Base-by-base conservation (phyloP, 37 sponge, comb jelly and placozoan genomes). In the Oopsacas minuta region DNA sequence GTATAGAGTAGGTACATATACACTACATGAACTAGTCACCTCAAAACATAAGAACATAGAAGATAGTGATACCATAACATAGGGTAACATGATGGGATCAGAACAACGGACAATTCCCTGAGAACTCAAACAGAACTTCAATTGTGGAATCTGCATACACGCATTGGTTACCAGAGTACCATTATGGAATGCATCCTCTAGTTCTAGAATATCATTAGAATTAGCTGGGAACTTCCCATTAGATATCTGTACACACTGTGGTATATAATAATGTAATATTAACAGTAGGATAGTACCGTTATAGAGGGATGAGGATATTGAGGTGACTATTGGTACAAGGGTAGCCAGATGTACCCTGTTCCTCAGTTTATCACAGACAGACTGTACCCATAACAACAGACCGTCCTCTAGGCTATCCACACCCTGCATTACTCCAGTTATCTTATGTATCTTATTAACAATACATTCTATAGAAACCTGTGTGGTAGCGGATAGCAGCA, bases 121-220 rank as follows among this genome's bases (percentile, higher is more conserved):
- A 3, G 75, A 34, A 61, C 75, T 61, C 17, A 61, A 12, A 61
- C 75, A 61, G 30, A 61, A 61, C 75, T 12, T 61, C 75, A 61
- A 34, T 3, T 3, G 28, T 3, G 75, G 28, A 7, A 61, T n/a
- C 75, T 61, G 75, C 28, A n/a, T 61, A 34, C 75, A 61, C 17
- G 75, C 75, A 34, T 61, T 61, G 75, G 75, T 25, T 61, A 61
- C 75, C 17, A 61, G 75, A 61, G 75, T 61, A 34, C 32, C 75
- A 34, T 61, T 61, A 61, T 61, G 75, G 75, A 61, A 61, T 61
- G 75, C 7, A 34, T 61, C 75, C 28, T 61, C 75, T 3, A 61
- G 75, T n/a, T 34, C 75, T 3, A 61, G 30, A 25, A 34, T 20
- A 34, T n/a, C 75, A 12, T 3, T 34, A 10, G 75, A 34, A 3